Base-by-base conservation (phyloP, 2,888 invertebrate species). In the Eugnorisma glareosa region DNA sequence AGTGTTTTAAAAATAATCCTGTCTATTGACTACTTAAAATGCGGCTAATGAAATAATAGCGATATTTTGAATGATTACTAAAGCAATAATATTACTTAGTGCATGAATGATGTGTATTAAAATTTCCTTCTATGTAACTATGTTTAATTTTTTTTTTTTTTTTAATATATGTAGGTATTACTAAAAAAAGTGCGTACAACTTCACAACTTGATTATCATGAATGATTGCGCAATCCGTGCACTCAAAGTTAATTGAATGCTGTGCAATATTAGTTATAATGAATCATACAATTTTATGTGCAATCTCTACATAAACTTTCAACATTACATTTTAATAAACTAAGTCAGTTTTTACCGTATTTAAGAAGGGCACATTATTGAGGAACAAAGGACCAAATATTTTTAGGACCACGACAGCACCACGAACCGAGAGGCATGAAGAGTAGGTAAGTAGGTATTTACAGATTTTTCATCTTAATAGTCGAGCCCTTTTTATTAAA, bases 381-480 rank as follows among this genome's bases (percentile, higher is more conserved):
- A 15, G 37, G 45, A 69, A 54, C 48, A 69, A 61, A 70, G 54
- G 69, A 69, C 79, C 84, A 66, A 61, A 37, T 67, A 79, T n/a
- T 68, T 31, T 64, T 48, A 54, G 48, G 8, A 72, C 15, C 80
- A 79, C 70, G n/a, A 43, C 80, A 73, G 59, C 45, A 73, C 37
- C 84, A 54, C 68, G 73, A 57, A 79, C 69, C 28, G n/a, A 63
- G 68, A 79, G 61, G 84, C 84, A 84, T 82, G 84, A 54, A 83
- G 45, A 15, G 79, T 66, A 70, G 48, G 15, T 70, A 69, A 67
- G 45, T 45, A 64, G 6, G 18, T 69, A 61, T 67, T 48, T 24
- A 64, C 21, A 40, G 15, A 10, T 67, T 10, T 40, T 28, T 78
- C 21, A 18, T 61, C 8, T 68, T 48, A 31, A 37, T 31, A 57